A percentile compares a stretch with the other conserved stretches of the same genome.
Evolutionary conservation across 2,797 vertebrate species (phyloP).

Genomic region (Rhincodon typus): DNA sequence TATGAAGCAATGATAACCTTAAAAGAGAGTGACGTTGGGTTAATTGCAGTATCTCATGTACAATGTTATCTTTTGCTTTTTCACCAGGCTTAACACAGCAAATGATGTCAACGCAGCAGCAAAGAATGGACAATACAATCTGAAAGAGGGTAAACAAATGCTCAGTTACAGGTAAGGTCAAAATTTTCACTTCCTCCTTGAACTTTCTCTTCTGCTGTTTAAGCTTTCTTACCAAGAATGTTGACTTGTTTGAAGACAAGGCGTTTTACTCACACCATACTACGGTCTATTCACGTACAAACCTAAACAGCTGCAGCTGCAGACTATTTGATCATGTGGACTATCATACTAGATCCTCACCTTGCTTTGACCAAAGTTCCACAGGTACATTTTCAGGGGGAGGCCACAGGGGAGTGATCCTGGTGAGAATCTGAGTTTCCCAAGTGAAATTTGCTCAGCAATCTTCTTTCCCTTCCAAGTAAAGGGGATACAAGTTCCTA

Average conservation of each 20-base stretch:
- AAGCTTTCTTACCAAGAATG: background rate
- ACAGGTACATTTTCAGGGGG: background rate
- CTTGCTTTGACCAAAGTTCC: background rate
- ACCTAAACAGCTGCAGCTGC: background rate
- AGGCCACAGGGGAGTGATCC: background rate
- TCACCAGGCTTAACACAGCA: constrained; percentile 41
- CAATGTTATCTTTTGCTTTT: constrained; percentile 36
- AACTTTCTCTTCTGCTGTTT: background rate
- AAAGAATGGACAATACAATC: constrained; percentile 30
- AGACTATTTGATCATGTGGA: background rate
- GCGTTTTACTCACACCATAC: background rate
- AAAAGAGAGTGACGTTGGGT: background rate
- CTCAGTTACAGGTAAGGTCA: constrained; percentile 25
- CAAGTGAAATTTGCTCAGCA: background rate
- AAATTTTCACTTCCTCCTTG: background rate
- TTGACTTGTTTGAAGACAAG: background rate
- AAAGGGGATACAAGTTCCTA: background rate
- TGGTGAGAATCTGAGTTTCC: background rate
- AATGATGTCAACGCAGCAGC: constrained; percentile 38
- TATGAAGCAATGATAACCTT: background rate
- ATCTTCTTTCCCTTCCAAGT: background rate
- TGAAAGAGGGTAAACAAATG: constrained; percentile 33
- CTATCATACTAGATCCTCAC: background rate
- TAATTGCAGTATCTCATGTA: background rate
- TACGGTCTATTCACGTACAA: background rate